phyloP scores from a whole-genome alignment of 2,888 invertebrate species.

The Spisula subtruncata region DNA sequence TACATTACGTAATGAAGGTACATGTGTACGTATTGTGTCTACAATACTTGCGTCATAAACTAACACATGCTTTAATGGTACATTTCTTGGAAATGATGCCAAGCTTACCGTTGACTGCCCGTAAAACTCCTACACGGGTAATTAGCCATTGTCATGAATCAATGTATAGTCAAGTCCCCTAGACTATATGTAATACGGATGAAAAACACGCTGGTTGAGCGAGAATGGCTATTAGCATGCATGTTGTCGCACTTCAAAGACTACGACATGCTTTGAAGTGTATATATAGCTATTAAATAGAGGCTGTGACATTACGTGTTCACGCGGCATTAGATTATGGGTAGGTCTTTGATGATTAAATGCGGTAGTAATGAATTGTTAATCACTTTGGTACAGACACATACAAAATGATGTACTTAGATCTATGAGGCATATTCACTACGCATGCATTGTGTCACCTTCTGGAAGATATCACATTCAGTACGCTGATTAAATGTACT shows the following conservation, averaged over 20 bases:
- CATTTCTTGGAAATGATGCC: not conserved
- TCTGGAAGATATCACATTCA: too few relatives aligned
- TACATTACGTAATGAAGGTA: too few relatives aligned
- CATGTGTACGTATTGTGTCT: too few relatives aligned
- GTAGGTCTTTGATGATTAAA: not conserved
- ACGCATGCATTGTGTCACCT: too few relatives aligned
- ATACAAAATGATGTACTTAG: too few relatives aligned
- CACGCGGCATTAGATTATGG: not conserved
- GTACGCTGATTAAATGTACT: too few relatives aligned
- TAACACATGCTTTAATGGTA: not conserved
- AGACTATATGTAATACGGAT: too few relatives aligned
- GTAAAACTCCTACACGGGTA: not conserved
- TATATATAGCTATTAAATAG: not conserved
- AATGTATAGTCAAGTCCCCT: too few relatives aligned
- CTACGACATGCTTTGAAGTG: not conserved
- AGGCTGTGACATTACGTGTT: not conserved
- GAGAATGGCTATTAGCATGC: not conserved
- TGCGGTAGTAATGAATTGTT: not conserved
- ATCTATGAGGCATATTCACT: too few relatives aligned
- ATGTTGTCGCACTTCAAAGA: not conserved
- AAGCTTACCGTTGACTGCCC: not conserved
- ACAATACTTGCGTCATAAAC: not conserved
- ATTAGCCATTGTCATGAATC: too few relatives aligned
- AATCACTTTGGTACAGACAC: too few relatives aligned
- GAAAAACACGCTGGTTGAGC: too few relatives aligned